Evolutionary conservation across 2,113 vertebrate species (phyloP), one percentile per base, ranked within the genome.

Genomic region (Furnarius figulus): DNA sequence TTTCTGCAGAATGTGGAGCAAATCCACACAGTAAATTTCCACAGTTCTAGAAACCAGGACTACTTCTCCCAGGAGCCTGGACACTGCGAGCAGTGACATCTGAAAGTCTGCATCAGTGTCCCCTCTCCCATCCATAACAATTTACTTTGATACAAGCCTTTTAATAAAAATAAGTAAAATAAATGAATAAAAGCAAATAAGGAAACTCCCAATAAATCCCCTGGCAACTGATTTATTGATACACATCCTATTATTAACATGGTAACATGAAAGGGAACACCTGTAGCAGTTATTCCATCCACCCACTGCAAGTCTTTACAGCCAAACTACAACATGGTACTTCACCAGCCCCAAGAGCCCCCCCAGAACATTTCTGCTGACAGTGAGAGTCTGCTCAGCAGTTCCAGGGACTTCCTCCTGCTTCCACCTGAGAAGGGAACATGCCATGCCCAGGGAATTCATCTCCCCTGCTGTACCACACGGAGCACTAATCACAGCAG

Each of bases 51-150:
- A 90, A 77, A 44, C 17, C 9, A 35, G 18, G 22, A 74, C 30
- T 30, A 8, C 7, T 0, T 0, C 35, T 50, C 44, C 33, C 2
- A 1, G 35, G n/a, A 83, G 33, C n/a, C 21, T n/a, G 22, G 23
- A 71, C 33, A 39, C 37, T 16, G 12, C 20, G 53, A 77, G 46
- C 25, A 90, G 50, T 65, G 14, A 47, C 12, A 61, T 8, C 20
- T 46, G 30, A 42, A 74, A 78, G 27, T 46, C 40, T 33, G 22
- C 24, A 49, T 13, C 2, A 3, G 14, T 12, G 6, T 33, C 15
- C 20, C 21, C 49, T 50, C 35, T 81, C 49, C 35, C 33, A 77
- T 6, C 25, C 35, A 21, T 24, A 55, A 59, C 17, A 85, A 50
- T 30, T n/a, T 46, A 16, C 19, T 47, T 62, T 17, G 40, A 49